Evolutionary conservation across 2,113 vertebrate species (phyloP).

Genomic region (Dromaius novaehollandiae): DNA sequence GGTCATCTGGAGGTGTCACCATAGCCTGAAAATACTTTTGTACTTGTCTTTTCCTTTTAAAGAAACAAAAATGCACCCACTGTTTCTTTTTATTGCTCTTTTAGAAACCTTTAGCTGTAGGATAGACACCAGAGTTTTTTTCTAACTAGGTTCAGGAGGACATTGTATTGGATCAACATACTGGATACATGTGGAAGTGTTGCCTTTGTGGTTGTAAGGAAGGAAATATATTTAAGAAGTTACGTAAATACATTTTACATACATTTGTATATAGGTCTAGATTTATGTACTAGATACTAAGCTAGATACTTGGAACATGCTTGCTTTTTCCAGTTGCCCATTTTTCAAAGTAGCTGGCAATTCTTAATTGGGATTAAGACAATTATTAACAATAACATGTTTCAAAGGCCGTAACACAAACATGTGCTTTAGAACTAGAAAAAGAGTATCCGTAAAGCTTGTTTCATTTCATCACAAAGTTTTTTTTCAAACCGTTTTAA

Average conservation of each 20-base stretch:
- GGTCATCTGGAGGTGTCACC: not conserved
- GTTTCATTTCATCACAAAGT: not conserved
- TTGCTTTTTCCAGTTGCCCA: not conserved
- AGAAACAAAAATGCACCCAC: not conserved
- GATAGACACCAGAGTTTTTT: not conserved
- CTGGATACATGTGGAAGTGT: not conserved
- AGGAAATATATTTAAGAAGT: not conserved
- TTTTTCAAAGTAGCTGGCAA: not conserved
- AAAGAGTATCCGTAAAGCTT: not conserved
- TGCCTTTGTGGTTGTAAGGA: not conserved
- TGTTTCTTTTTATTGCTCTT: not conserved
- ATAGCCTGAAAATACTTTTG: not conserved
- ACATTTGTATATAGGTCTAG: fast-evolving
- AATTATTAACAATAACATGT: not conserved
- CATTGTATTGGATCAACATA: not conserved
- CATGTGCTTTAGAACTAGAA: not conserved
- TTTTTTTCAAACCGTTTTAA: not conserved
- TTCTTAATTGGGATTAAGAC: not conserved
- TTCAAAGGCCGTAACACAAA: not conserved
- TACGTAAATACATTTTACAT: not conserved
- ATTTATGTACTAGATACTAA: not conserved
- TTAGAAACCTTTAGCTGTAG: not conserved
- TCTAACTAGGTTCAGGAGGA: not conserved
- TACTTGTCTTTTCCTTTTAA: not conserved
- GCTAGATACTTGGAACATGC: not conserved